These are phyloP conservation scores for Saxidomus purpurata DNA, from an alignment of 1,140 invertebrate genomes.

Conservation along the genomic window DNA sequence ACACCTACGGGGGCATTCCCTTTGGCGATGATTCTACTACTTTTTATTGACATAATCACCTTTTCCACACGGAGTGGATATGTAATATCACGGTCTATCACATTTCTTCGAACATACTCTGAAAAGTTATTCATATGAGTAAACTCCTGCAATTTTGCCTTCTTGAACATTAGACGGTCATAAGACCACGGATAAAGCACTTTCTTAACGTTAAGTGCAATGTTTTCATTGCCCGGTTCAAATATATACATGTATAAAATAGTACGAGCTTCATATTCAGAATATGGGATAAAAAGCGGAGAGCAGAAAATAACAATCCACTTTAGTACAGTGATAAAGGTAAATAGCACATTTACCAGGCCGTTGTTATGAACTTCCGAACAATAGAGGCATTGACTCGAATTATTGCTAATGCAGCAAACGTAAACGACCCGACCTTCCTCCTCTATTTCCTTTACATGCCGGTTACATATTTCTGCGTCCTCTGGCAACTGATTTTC, in stretches of 20 bases:
- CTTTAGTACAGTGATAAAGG: not conserved
- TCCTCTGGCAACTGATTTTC: not conserved
- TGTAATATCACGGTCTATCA: not conserved
- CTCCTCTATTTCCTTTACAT: not conserved
- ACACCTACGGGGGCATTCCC: slow-evolving; percentile 13
- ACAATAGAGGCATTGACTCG: not conserved
- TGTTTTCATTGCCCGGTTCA: not conserved
- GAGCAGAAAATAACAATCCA: not conserved
- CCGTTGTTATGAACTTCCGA: not conserved
- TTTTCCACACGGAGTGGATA: not conserved
- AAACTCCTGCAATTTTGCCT: not conserved
- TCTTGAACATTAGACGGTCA: not conserved
- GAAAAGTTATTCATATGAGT: not conserved
- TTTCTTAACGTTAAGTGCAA: not conserved
- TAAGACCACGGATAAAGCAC: not conserved
- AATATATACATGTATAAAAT: not conserved
- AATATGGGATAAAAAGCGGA: not conserved
- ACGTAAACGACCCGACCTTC: not conserved
- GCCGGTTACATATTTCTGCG: slow-evolving; percentile 30
- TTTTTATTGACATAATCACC: not conserved
- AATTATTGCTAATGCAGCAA: not conserved
- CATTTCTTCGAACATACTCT: not conserved
- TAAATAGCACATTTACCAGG: not conserved
- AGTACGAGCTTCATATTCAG: not conserved
- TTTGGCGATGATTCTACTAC: slow-evolving; percentile 4